Evolutionary conservation across 1,140 invertebrate species (phyloP), one percentile per base, ranked within the genome.

Genomic region (Macrocentrus cingulum): DNA sequence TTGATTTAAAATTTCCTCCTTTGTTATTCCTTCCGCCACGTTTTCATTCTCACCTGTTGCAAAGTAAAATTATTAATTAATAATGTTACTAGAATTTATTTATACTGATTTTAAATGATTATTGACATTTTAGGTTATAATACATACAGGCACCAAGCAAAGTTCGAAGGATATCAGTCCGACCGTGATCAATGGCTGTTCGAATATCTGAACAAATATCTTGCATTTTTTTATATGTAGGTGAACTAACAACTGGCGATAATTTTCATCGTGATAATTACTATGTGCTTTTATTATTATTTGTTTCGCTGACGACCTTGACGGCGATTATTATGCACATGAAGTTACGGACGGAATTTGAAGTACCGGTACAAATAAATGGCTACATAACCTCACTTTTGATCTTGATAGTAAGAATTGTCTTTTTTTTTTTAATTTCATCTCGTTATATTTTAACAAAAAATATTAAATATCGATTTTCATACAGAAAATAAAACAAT

Each of bases 161-260:
- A 22, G 82, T 78, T 62, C 84, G 80, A 19, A 87, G 77, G 59
- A 87, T 83, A 68, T 87, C 86, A 11, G 84, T 85, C 58, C 85
- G 78, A 15, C 85, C 84, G 62, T 80, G 77, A 62, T 82, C 81
- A 46, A 87, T 81, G 29, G 84, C 84, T 53, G 76, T 80, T 62
- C 81, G 81, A 57, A 86, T 76, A 66, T 78, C 77, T 71, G 82
- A 68, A 68, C 74, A 75, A 70, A 81, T 72, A 58, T 81, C 78
- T 73, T 79, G 74, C 78, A 80, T 80, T 55, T 69, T 65, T 51
- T 2, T 19, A 32, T 39, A 37, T 55, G 2, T n/a, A n/a, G 16
- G 25, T 53, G 41, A 46, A 32, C 16, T 41, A 50, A 41, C 36
- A 25, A 39, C 18, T 49, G 34, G 44, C 36, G 36, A 45, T 56